Evolutionary conservation across 2,113 vertebrate genomes (phyloP), one percentile per base, ranked within the genome.

Genomic region (Sitta europaea): DNA sequence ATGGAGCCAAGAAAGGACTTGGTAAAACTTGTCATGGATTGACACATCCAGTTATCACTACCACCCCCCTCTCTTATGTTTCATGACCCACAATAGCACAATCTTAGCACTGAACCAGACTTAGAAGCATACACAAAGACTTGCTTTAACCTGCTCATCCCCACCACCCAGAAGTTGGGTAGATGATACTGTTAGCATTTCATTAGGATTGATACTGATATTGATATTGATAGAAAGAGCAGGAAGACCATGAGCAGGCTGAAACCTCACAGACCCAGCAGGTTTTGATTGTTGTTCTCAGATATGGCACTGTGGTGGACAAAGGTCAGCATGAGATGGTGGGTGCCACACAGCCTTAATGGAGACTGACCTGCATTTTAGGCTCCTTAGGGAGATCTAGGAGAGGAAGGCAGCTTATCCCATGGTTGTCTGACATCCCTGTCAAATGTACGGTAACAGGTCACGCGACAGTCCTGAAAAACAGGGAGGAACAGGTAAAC

Each of bases 241-340:
- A 45, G 25, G 20, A 78, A 29, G 25, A 35, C 20, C 33, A 45
- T 36, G 31, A 53, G 38, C 31, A 35, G 48, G 48, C 31, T 63
- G 48, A 65, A 53, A 43, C 20, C 20, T 54, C 33, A 35, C 25
- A 43, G 38, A 19, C 25, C 15, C 48, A 29, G 31, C 38, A 45
- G 20, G 20, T 43, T 53, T 54, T 45, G 38, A 8, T 20, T 35
- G 14, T 29, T 35, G 15, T 24, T 65, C 38, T 54, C 48, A 54
- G 38, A 54, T 35, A 5, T 42, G 5, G 5, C 3, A 1, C 48
- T 29, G 10, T 22, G n/a, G 31, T 3, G 1, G 13, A 48, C 55
- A 43, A 0, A 1, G 23, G 11, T 40, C 31, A 6, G 0, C 20
- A 2, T 50, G 29, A 92, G 83, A 58, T 1, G 0, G 13, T 61